Conservation (phyloP, 2,113 vertebrate species). For the Sarotherodon lohbergeri region DNA sequence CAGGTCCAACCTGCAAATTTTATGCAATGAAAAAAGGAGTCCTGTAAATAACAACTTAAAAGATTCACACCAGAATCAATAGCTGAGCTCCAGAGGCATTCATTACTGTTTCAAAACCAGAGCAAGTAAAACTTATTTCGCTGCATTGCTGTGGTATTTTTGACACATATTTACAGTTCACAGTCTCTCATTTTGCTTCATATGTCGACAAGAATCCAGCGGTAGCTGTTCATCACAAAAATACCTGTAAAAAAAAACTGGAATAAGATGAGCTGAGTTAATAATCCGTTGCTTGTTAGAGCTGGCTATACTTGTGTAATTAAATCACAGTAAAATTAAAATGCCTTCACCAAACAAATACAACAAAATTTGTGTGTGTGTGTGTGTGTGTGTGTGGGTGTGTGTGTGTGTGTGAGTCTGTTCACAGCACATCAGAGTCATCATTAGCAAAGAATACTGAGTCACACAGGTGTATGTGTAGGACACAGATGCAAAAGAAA, state of each 20-base stretch:
- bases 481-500: background rate
- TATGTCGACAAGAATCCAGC: background rate
- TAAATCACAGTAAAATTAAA: constrained; percentile 10
- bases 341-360: background rate
- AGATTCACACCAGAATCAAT: background rate
- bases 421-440: constrained; percentile 11
- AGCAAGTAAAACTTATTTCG: background rate
- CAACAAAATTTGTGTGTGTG: background rate
- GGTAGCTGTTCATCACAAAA: background rate
- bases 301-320: background rate
- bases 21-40: background rate
- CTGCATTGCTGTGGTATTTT: background rate
- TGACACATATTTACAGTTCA: background rate
- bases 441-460: constrained; percentile 11
- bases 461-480: background rate
- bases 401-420: background rate
- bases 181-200: background rate
- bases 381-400: background rate
- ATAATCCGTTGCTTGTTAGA: constrained; percentile 7
- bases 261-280: background rate
- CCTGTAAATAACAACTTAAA: background rate
- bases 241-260: background rate
- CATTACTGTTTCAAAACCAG: background rate
- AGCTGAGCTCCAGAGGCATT: background rate
- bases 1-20: background rate